A percentile compares a stretch with the other conserved stretches of the same genome.
Conservation (phyloP, 2,888 invertebrate species). For the Tryphoninae sp. region DNA sequence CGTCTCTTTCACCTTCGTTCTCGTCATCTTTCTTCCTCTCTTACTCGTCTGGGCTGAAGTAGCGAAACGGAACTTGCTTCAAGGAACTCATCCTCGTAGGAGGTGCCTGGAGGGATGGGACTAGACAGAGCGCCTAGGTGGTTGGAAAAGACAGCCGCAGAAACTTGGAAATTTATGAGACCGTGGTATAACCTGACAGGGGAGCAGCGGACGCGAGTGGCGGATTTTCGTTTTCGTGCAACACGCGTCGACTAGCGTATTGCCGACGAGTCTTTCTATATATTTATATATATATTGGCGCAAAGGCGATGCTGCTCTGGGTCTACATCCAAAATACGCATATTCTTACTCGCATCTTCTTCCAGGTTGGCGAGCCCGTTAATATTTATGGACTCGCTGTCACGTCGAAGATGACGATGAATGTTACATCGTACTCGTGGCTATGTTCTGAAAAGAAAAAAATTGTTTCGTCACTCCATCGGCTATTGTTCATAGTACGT, state of each 20-base stretch:
- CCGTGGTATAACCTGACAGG: constrained; percentile 51
- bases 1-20: constrained; percentile 24
- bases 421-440: not conserved
- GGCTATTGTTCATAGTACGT: not conserved
- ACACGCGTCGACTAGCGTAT: constrained; percentile 12
- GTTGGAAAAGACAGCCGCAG: constrained; percentile 74
- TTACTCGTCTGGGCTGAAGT: constrained; percentile 33
- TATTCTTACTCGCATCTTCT: constrained; percentile 45
- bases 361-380: constrained; percentile 68
- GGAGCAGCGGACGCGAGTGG: constrained; percentile 60
- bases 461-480: not conserved
- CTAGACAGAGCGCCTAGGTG: constrained; percentile 55
- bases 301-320: constrained; percentile 7
- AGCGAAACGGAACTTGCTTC: constrained; percentile 41
- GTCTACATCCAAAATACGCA: constrained; percentile 15
- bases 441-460: not conserved
- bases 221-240: constrained; percentile 72
- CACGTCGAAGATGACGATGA: constrained; percentile 5
- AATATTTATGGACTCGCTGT: constrained; percentile 70
- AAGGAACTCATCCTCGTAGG: constrained; percentile 30
- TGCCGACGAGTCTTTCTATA: constrained; percentile 65
- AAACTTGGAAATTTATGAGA: constrained; percentile 77
- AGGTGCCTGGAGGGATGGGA: constrained; percentile 15
- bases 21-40: constrained; percentile 30
- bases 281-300: constrained; percentile 9